Evolutionary conservation across 2,888 invertebrate species (phyloP), one percentile per base, ranked within the genome.

Genomic region (Noctua pronuba): DNA sequence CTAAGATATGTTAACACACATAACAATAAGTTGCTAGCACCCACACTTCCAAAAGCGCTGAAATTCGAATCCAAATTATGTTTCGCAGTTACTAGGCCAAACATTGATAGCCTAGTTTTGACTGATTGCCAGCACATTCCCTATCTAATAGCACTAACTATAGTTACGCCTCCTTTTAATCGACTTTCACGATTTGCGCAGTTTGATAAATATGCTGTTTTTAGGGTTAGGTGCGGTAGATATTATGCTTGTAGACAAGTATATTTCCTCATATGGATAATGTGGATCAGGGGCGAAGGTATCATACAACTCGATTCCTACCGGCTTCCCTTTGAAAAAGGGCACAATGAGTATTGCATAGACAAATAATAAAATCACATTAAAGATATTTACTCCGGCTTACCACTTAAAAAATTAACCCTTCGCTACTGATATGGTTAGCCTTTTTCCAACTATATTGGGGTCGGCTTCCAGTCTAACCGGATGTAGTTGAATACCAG

Each of bases 121-220:
- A 85, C 41, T 85, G 73, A 85, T 73, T 80, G 82, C 82, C 85
- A 85, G 55, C 60, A 60, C 31, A 72, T 55, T 66, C 21, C 38
- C 41, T 70, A 85, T 85, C 80, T 80, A 73, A 60, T 35, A 69
- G 38, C 52, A 35, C 13, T 55, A 28, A 73, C 38, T 18, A 46
- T 79, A 31, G 64, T 13, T 24, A 71, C 66, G 38, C 70, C 80
- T 69, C 5, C 55, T 64, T 67, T 46, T 44, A 83, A 49, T 77
- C 66, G 66, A 71, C 31, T 79, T 66, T 38, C 55, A 66, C 66
- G 84, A 67, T 84, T 80, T 65, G 66, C 70, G 46, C 80, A 62
- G 38, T 16, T 24, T 76, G 67, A 83, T 80, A 65, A 77, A 55
- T 76, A n/a, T 0, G 16, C 13, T 35, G 5, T n/a, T 58, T 58